Base-by-base conservation (phyloP, 2,797 vertebrate species). In the Champsocephalus gunnari region DNA sequence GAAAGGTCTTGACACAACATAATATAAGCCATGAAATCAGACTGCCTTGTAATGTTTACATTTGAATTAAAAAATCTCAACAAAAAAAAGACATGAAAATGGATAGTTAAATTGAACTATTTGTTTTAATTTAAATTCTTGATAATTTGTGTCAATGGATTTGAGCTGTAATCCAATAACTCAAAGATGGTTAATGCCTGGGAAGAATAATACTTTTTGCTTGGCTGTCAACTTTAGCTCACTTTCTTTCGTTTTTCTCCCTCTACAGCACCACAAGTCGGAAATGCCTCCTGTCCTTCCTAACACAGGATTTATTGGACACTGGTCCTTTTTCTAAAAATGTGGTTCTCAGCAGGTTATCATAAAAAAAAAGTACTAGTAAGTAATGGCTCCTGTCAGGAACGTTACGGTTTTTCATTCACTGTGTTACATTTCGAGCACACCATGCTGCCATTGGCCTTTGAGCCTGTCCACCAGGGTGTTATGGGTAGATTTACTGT, bases 271-370 rank as follows among this genome's bases (percentile, higher is more conserved):
- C 54, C 65, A 72, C 63, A 67, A 88, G 59, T 80, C 48, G 16
- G 75, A 89, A 87, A 88, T 90, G 85, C 83, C 83, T 84, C 58
- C 50, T 73, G 75, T 83, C 41, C 73, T 81, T 77, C 66, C 24
- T 83, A 74, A 60, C 69, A 49, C 65, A 85, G 75, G 84, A 91
- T 92, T 92, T 92, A 90, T 88, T 83, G 79, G 65, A 80, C 6
- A 28, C 49, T 77, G 69, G 62, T 82, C 71, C 78, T 74, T 82
- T 82, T 84, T 28, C 77, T 72, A 72, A 66, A 82, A 74, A 90
- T 79, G 80, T 87, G 84, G 86, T 79, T 88, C 84, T 86, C 85
- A 79, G 81, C 86, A 83, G 76, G 86, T 89, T 77, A 61, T 58
- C 69, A 14, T 88, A 89, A 77, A 88, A 76, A 76, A 84, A 83